A percentile compares a stretch with the other conserved stretches of the same genome.
Evolutionary conservation across 1,140 invertebrate species (phyloP).

Genomic region (Galleria mellonella): DNA sequence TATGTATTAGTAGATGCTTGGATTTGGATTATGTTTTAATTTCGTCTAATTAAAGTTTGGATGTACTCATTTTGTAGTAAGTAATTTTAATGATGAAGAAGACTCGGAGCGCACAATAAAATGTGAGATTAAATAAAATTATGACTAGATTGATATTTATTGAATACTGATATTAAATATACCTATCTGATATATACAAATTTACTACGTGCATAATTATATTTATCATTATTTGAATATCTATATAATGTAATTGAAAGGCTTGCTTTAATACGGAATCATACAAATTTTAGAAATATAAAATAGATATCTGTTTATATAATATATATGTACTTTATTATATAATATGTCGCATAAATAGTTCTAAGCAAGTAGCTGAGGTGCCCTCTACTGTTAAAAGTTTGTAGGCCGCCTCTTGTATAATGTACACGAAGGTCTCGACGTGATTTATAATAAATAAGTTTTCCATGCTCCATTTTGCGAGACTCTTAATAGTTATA

Average conservation of each 20-base stretch:
- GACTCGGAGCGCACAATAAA: slow-evolving; percentile 66
- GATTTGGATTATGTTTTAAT: slow-evolving; percentile 14
- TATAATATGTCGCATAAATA: too few relatives aligned
- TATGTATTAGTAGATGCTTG: not conserved
- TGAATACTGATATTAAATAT: slow-evolving; percentile 4
- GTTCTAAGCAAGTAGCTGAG: too few relatives aligned
- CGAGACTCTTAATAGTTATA: too few relatives aligned
- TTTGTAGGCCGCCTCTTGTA: too few relatives aligned
- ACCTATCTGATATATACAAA: slow-evolving; percentile 1
- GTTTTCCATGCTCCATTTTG: too few relatives aligned
- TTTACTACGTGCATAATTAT: not conserved
- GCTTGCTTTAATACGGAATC: too few relatives aligned
- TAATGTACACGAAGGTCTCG: too few relatives aligned
- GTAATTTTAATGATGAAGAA: slow-evolving; percentile 44
- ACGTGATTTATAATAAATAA: too few relatives aligned
- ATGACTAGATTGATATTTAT: slow-evolving; percentile 41
- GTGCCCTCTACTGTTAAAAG: too few relatives aligned
- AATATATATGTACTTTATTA: too few relatives aligned
- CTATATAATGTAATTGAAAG: not conserved
- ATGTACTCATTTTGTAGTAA: slow-evolving; percentile 29
- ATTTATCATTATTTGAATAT: not conserved
- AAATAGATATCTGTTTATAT: too few relatives aligned
- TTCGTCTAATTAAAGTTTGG: slow-evolving; percentile 17
- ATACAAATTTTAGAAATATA: too few relatives aligned
- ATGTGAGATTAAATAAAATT: slow-evolving; percentile 61